Conservation (phyloP, 2,113 vertebrate genomes). For the Istiophorus platypterus region DNA sequence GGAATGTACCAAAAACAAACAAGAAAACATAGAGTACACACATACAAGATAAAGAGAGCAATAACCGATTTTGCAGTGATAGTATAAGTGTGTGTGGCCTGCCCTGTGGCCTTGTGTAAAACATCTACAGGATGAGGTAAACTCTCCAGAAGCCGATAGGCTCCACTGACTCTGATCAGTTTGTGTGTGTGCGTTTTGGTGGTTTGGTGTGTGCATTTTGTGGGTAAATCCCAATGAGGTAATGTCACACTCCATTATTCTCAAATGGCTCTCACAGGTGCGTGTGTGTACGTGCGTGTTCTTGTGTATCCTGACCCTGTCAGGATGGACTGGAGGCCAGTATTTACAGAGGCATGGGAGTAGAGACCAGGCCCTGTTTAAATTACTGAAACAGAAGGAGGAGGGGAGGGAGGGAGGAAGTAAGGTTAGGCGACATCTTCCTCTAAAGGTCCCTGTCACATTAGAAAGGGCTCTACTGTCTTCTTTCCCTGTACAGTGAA, state of each 20-base stretch:
- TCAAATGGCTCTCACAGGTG: constrained; percentile 8
- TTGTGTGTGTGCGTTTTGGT: constrained; percentile 9
- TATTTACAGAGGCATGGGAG: constrained; percentile 25
- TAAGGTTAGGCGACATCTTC: constrained; percentile 10
- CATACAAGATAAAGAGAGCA: not conserved
- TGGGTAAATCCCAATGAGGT: constrained; percentile 29
- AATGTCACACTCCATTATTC: constrained; percentile 66
- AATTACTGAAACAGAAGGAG: constrained; percentile 15
- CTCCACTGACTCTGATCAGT: constrained; percentile 46
- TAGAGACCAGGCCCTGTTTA: constrained; percentile 18
- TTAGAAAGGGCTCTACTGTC: constrained; percentile 25
- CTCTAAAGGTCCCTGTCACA: constrained; percentile 50
- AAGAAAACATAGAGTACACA: not conserved
- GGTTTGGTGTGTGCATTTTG: constrained; percentile 17
- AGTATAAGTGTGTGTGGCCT: not conserved
- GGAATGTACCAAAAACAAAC: not conserved
- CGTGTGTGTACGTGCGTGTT: constrained; percentile 3
- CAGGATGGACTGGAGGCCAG: constrained; percentile 7
- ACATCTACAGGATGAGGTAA: constrained; percentile 34
- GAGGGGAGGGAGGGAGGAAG: not conserved
- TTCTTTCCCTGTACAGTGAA: not conserved
- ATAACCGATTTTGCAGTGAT: not conserved
- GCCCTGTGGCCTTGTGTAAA: constrained; percentile 31
- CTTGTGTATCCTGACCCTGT: constrained; percentile 4
- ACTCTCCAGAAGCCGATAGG: constrained; percentile 26